A percentile compares a stretch with the other conserved stretches of the same genome.
These are phyloP conservation scores for Agriopis marginaria DNA, from an alignment of 2,888 invertebrate species.

Conservation along the genomic window DNA sequence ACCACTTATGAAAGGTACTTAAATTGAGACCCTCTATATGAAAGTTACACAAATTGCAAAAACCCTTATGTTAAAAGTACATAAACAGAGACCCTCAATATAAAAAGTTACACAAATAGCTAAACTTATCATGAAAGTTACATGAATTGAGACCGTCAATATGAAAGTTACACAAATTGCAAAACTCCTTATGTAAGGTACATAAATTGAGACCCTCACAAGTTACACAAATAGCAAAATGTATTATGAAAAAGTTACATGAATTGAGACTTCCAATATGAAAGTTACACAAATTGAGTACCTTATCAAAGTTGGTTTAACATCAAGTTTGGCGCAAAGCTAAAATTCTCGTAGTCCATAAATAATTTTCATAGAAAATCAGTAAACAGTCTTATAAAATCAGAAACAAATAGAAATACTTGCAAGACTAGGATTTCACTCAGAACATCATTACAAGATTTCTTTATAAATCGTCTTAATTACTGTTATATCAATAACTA, in stretches of 20 bases:
- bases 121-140: background rate
- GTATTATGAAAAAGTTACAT: background rate
- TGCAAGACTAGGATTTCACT: conserved; percentile 71
- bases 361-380: conserved; percentile 59
- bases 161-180: conserved; percentile 7
- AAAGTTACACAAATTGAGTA: background rate
- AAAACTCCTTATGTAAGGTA: background rate
- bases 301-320: conserved; percentile 16
- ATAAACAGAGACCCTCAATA: background rate
- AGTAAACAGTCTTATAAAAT: conserved; percentile 75
- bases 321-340: conserved; percentile 29
- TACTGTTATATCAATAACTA: conserved; percentile 63
- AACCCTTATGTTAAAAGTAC: background rate
- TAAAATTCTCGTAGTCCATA: conserved; percentile 46
- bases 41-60: background rate
- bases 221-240: background rate
- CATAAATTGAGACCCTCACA: background rate
- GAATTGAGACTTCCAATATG: background rate
- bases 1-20: background rate
- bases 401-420: conserved; percentile 66
- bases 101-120: background rate
- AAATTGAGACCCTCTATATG: background rate
- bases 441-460: conserved; percentile 61
- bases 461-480: conserved; percentile 49
- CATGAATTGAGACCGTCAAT: too few species aligned